These are phyloP conservation scores for Centropristis striata DNA, from an alignment of 2,113 vertebrate genomes.

Conservation along the genomic window DNA sequence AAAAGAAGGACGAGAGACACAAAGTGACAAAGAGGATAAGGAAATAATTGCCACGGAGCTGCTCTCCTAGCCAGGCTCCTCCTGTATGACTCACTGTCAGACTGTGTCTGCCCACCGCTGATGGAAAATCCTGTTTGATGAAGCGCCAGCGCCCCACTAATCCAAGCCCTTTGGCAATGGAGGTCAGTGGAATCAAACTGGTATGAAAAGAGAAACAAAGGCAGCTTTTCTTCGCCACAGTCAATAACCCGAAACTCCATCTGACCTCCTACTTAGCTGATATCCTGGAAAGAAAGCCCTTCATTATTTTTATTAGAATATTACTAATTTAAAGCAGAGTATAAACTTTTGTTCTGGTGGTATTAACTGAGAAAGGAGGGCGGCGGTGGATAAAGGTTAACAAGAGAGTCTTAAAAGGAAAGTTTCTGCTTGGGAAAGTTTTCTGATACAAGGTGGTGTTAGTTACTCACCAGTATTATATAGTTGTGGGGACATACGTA, in stretches of 20 bases:
- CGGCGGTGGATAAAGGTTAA: constrained; percentile 2
- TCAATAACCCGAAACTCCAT: constrained; percentile 36
- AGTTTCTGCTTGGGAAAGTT: constrained; percentile 6
- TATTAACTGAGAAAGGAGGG: not conserved
- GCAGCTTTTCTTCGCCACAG: constrained; percentile 34
- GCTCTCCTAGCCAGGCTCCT: constrained; percentile 17
- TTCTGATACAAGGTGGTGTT: not conserved
- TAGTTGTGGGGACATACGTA: not conserved
- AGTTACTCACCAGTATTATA: not conserved
- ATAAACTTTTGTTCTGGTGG: constrained; percentile 24
- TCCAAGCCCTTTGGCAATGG: constrained; percentile 54
- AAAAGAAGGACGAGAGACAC: constrained; percentile 17
- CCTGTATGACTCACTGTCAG: constrained; percentile 21
- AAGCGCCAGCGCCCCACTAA: constrained; percentile 48
- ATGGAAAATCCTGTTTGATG: constrained; percentile 56
- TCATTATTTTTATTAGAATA: constrained; percentile 32
- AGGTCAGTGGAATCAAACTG: constrained; percentile 53
- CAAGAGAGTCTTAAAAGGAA: constrained; percentile 2
- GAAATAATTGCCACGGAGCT: constrained; percentile 1
- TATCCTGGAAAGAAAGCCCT: constrained; percentile 17
- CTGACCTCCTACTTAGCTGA: constrained; percentile 46
- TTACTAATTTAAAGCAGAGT: constrained; percentile 25
- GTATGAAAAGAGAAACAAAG: constrained; percentile 50
- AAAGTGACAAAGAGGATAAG: constrained; percentile 27
- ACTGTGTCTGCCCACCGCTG: constrained; percentile 15